phyloP scores from a whole-genome alignment of 2,113 vertebrate species.

The Chrysemys picta region DNA sequence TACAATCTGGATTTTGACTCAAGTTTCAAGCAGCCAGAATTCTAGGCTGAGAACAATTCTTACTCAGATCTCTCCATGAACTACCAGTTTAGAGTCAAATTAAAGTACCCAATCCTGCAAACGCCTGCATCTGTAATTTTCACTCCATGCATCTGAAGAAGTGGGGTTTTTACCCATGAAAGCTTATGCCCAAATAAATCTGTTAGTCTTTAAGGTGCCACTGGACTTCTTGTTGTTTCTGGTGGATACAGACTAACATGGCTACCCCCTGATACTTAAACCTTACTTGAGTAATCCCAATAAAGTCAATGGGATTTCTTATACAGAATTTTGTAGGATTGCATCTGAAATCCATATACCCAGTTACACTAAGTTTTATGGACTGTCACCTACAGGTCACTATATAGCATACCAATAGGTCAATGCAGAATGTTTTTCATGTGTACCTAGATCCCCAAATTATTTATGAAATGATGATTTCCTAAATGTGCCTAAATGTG shows the following conservation, averaged over 20 bases:
- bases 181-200: too few species aligned
- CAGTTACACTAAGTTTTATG: fast-evolving
- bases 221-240: too few species aligned
- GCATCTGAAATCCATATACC: neutral
- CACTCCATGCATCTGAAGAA: too few species aligned
- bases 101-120: fast-evolving
- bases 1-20: neutral
- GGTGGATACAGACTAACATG: too few species aligned
- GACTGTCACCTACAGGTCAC: neutral
- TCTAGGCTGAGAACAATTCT: neutral
- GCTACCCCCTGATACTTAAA: too few species aligned
- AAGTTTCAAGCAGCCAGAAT: neutral
- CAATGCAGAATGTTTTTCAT: neutral
- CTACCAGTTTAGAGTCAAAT: neutral
- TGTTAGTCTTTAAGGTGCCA: too few species aligned
- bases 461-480: neutral
- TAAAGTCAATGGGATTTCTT: neutral
- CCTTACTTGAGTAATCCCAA: neutral
- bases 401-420: neutral
- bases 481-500: neutral
- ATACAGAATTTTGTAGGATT: fast-evolving
- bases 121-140: too few species aligned
- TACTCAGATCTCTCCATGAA: neutral
- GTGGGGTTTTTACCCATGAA: too few species aligned
- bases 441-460: neutral